Evolutionary conservation across 2,113 vertebrate species (phyloP).

Genomic region (Fregata magnificens): DNA sequence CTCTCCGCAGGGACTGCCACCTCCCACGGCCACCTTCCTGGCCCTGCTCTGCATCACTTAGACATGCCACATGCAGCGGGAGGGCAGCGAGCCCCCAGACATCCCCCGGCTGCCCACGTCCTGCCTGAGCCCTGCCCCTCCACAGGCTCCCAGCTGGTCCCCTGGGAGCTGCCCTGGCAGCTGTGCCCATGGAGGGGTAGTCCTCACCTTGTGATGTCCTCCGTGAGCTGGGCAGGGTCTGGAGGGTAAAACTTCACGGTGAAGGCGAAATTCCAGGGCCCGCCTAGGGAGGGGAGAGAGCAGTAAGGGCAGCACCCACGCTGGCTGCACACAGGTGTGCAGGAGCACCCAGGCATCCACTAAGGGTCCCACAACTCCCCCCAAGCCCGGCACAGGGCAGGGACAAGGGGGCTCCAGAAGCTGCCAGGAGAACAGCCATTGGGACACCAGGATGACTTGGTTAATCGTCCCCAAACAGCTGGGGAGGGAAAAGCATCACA

Average conservation of each 20-base stretch:
- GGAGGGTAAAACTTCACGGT: conserved; percentile 98
- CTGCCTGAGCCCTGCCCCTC: background rate
- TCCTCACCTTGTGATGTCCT: conserved; percentile 95
- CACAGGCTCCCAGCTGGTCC: accelerated
- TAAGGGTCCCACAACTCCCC: background rate
- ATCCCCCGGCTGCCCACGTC: background rate
- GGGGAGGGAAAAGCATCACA: background rate
- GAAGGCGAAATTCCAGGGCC: conserved; percentile 91
- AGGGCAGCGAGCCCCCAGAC: background rate
- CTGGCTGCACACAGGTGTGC: background rate
- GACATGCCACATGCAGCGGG: accelerated
- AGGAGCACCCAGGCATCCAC: background rate
- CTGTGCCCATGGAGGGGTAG: background rate
- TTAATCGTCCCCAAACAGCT: background rate
- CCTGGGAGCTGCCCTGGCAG: too few species aligned
- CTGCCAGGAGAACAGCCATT: background rate
- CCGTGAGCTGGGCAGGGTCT: conserved; percentile 94
- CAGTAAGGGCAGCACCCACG: background rate
- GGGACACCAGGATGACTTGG: accelerated
- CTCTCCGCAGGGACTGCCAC: accelerated
- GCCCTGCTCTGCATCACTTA: background rate
- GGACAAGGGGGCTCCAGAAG: background rate
- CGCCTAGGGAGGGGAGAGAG: conserved; percentile 72
- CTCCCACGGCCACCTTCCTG: background rate
- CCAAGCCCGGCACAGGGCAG: background rate